Evolutionary conservation across 2,888 invertebrate species (phyloP).

Genomic region (Agrotis ipsilon): DNA sequence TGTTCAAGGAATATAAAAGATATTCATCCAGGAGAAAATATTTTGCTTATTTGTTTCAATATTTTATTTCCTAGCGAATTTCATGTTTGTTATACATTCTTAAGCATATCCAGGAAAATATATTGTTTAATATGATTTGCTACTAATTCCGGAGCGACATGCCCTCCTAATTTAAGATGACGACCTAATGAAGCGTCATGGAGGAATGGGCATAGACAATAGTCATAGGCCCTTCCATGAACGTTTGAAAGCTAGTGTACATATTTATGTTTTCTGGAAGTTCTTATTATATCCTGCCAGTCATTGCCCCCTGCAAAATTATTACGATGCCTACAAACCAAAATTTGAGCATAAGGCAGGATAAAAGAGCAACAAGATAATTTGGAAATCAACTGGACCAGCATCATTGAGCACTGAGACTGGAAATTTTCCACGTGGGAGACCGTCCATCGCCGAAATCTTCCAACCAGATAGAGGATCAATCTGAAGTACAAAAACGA

Average conservation of each 20-base stretch:
- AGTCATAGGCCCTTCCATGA: conserved; percentile 22
- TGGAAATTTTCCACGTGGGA: conserved; percentile 1
- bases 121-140: not conserved
- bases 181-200: conserved; percentile 38
- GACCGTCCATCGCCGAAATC: conserved; percentile 1
- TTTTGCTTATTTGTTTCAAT: not conserved
- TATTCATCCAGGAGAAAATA: not conserved
- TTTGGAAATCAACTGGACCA: conserved; percentile 10
- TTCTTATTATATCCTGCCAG: not conserved
- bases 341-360: not conserved
- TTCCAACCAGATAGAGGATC: not conserved
- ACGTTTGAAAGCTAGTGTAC: conserved; percentile 17
- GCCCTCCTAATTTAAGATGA: conserved; percentile 7
- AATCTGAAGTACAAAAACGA: not conserved
- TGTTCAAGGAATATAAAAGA: conserved; percentile 3
- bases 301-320: not conserved
- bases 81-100: not conserved
- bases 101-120: conserved; percentile 6
- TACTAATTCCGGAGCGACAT: conserved; percentile 9
- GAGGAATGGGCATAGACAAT: conserved; percentile 43
- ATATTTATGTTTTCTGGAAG: conserved; percentile 16
- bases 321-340: not conserved
- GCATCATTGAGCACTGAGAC: not conserved
- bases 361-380: not conserved
- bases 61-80: not conserved